Conservation (phyloP, 1,140 invertebrate species). For the Drosophila obscura region DNA sequence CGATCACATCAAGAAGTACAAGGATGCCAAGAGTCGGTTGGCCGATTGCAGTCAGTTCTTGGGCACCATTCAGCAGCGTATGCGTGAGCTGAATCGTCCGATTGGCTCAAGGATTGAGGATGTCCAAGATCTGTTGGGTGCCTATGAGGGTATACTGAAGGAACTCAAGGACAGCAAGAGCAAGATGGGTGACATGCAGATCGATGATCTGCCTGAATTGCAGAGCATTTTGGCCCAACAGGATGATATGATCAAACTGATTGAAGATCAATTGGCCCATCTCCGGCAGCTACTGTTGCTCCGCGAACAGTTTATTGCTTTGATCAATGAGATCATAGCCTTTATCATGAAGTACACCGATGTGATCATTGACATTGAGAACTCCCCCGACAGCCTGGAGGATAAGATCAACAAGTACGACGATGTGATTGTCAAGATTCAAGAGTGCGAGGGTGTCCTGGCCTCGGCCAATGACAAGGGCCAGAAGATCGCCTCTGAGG, state of each 20-base stretch:
- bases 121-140: slow-evolving; percentile 90
- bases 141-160: slow-evolving; percentile 91
- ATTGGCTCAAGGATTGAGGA: slow-evolving; percentile 93
- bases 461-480: slow-evolving; percentile 95
- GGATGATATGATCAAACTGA: slow-evolving; percentile 91
- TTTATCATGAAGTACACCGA: slow-evolving; percentile 95
- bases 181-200: slow-evolving; percentile 91
- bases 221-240: slow-evolving; percentile 91
- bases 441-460: slow-evolving; percentile 94
- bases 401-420: slow-evolving; percentile 95
- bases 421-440: slow-evolving; percentile 92
- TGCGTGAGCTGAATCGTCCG: slow-evolving; percentile 92
- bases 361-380: slow-evolving; percentile 93
- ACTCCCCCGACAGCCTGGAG: slow-evolving; percentile 90
- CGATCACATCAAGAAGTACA: slow-evolving; percentile 91
- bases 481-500: slow-evolving; percentile 94
- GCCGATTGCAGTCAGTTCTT: slow-evolving; percentile 92
- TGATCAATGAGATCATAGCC: slow-evolving; percentile 93
- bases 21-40: slow-evolving; percentile 90
- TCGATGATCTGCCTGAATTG: slow-evolving; percentile 89
- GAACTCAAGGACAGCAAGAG: slow-evolving; percentile 92
- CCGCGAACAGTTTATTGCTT: slow-evolving; percentile 93
- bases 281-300: slow-evolving; percentile 90
- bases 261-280: slow-evolving; percentile 93
- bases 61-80: slow-evolving; percentile 91